Evolutionary conservation across 2,888 invertebrate genomes (phyloP).

Genomic region (Shargacucullia verbasci): DNA sequence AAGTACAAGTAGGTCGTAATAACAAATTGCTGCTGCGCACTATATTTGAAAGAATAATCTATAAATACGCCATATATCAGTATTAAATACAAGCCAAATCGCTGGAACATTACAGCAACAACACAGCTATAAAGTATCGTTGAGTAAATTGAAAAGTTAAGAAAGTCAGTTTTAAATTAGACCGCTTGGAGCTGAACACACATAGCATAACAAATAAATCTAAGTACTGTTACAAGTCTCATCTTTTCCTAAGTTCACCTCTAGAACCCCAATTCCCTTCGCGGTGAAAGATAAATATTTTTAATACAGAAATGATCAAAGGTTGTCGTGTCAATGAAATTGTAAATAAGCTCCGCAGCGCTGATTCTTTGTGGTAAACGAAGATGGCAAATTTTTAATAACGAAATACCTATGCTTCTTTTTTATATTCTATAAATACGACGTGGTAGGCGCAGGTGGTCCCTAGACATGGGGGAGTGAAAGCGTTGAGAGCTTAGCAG

Average conservation of each 20-base stretch:
- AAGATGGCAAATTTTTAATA: constrained; percentile 28
- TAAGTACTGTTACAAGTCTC: constrained; percentile 66
- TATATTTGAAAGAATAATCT: constrained; percentile 25
- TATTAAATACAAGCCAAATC: constrained; percentile 46
- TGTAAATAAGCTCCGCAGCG: constrained; percentile 29
- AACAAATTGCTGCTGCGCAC: constrained; percentile 25
- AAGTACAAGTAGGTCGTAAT: constrained; percentile 33
- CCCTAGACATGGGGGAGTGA: constrained; percentile 22
- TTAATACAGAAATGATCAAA: constrained; percentile 52
- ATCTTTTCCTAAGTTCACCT: constrained; percentile 49
- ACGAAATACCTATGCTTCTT: constrained; percentile 10
- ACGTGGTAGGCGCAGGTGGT: constrained; percentile 39
- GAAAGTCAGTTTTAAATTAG: constrained; percentile 60
- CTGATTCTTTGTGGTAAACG: constrained; percentile 32
- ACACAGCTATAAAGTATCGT: constrained; percentile 59
- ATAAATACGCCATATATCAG: constrained; percentile 31
- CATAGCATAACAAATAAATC: constrained; percentile 69
- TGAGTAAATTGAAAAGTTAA: constrained; percentile 64
- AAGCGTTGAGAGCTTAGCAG: constrained; percentile 32
- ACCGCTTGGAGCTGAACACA: constrained; percentile 55
- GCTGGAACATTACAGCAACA: constrained; percentile 51
- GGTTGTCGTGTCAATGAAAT: constrained; percentile 32
- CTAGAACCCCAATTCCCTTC: constrained; percentile 32
- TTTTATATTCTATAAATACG: constrained; percentile 15
- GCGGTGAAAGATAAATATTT: constrained; percentile 34